Evolutionary conservation across 2,888 invertebrate species (phyloP), one percentile per base, ranked within the genome.

Genomic region (Lepas anatifera): DNA sequence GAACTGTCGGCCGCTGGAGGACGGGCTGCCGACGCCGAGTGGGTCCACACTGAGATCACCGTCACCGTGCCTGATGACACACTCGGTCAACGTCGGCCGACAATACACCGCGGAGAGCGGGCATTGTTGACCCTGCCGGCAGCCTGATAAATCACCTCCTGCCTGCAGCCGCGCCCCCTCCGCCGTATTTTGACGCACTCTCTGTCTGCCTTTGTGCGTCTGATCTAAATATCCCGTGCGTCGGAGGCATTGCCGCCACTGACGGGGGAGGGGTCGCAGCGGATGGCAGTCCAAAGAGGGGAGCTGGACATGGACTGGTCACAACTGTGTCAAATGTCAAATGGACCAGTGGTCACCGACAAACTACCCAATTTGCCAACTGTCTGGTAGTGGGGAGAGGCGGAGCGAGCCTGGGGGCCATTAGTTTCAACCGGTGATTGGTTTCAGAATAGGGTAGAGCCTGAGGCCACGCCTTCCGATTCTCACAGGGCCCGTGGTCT

Each of bases 361-460:
- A 58, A 58, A 35, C 58, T 58, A 35, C 35, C 58, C 58, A 58
- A 58, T 58, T 58, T 58, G 58, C 58, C 58, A 18, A 58, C 58
- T 58, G 58, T 58, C 58, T 35, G 32, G 58, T 22, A 6, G 58
- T 22, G 58, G 58, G 58, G 32, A 22, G 58, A 35, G n/a, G 32
- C 32, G 58, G 3, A 10, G 7, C 22, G 58, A 35, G n/a, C 58
- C 32, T 32, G 3, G 10, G 7, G 35, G 8, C 58, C 58, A 58
- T 58, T 58, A 58, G 58, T 58, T 58, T 58, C 58, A 58, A 58
- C 35, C 58, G 58, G 32, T 58, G 58, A 58, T 58, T 58, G 58
- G 58, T 58, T 58, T 58, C 25, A 7, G 58, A 58, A 58, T 58
- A 35, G 35, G 58, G 32, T 16, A 18, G 35, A 32, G 35, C 8